These are phyloP conservation scores for Myathropa florea DNA, from an alignment of 2,888 invertebrate genomes.

Conservation along the genomic window DNA sequence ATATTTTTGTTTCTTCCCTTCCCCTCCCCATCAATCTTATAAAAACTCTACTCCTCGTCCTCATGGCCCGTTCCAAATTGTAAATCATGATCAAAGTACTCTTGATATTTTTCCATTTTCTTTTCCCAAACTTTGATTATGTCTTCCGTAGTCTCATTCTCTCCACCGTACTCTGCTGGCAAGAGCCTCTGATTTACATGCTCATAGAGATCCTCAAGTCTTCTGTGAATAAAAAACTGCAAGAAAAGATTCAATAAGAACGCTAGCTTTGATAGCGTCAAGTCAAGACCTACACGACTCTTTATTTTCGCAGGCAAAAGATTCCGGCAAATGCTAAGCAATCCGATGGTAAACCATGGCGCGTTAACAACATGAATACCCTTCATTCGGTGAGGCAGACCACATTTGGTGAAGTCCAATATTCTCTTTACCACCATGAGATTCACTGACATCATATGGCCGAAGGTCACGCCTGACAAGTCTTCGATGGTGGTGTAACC, in stretches of 20 bases:
- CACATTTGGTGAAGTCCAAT: conserved; percentile 82
- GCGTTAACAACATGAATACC: conserved; percentile 83
- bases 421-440: conserved; percentile 83
- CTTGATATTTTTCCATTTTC: conserved; percentile 66
- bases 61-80: conserved; percentile 61
- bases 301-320: conserved; percentile 83
- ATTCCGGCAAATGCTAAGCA: conserved; percentile 82
- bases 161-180: conserved; percentile 85
- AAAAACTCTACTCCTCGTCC: conserved; percentile 9
- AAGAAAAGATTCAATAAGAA: conserved; percentile 44
- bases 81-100: conserved; percentile 71
- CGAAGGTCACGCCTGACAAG: conserved; percentile 81
- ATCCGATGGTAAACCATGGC: conserved; percentile 82
- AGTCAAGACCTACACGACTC: conserved; percentile 81
- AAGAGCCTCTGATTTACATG: conserved; percentile 82
- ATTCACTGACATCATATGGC: conserved; percentile 82
- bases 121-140: conserved; percentile 72
- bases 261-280: neutral
- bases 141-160: conserved; percentile 80
- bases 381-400: conserved; percentile 83
- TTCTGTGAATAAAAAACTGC: conserved; percentile 47
- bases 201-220: conserved; percentile 80
- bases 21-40: no score
- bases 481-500: conserved; percentile 82
- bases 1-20: neutral